Evolutionary conservation across 2,113 vertebrate genomes (phyloP).

Genomic region (Triplophysa siluroides): DNA sequence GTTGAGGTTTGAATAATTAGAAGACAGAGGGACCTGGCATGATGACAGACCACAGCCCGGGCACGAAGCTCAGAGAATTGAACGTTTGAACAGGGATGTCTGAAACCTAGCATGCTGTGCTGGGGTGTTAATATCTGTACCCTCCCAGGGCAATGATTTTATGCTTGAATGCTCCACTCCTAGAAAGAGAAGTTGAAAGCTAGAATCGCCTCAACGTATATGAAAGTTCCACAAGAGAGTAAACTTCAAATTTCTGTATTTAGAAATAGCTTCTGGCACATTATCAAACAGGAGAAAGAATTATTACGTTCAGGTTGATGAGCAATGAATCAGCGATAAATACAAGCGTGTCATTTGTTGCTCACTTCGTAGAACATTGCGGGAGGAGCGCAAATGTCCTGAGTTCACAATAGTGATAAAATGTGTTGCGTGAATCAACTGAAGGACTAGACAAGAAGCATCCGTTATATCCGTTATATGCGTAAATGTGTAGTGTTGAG

Average conservation of each 20-base stretch:
- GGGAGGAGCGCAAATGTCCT: no score
- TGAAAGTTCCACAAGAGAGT: neutral
- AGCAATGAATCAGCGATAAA: no score
- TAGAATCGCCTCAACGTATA: neutral
- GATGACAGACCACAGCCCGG: conserved; percentile 24
- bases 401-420: no score
- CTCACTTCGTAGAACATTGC: no score
- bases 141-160: conserved; percentile 27
- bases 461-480: no score
- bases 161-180: conserved; percentile 25
- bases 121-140: conserved; percentile 30
- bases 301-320: neutral
- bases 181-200: conserved; percentile 8
- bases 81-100: conserved; percentile 6
- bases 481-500: no score
- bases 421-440: no score
- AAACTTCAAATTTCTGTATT: neutral
- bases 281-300: neutral
- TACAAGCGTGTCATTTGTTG: no score
- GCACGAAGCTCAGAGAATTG: conserved; percentile 31
- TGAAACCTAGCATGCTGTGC: conserved; percentile 11
- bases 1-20: conserved; percentile 37
- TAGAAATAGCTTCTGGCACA: neutral
- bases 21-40: conserved; percentile 2
- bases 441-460: no score